Evolutionary conservation across 2,113 vertebrate genomes (phyloP).

Genomic region (Odobenus rosmarus): DNA sequence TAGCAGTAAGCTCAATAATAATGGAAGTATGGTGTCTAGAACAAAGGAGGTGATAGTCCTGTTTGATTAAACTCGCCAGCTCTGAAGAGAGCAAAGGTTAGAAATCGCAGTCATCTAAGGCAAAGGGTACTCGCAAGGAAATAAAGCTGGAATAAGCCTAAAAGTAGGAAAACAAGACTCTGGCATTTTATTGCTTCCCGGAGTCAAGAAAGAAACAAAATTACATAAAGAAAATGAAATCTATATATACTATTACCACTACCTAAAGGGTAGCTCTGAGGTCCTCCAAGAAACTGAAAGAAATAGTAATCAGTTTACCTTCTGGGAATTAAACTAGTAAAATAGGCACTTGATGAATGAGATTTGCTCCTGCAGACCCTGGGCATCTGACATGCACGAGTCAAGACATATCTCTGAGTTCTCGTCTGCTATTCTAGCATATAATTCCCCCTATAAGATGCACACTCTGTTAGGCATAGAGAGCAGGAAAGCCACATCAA

Average conservation of each 20-base stretch:
- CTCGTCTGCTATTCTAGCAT: background rate
- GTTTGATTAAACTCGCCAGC: background rate
- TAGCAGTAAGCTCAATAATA: background rate
- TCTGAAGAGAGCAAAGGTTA: background rate
- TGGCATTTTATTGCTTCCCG: conserved; percentile 47
- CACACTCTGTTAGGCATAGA: background rate
- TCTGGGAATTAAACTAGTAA: conserved; percentile 13
- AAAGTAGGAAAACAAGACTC: conserved; percentile 38
- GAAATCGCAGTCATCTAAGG: background rate
- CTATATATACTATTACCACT: conserved; percentile 38
- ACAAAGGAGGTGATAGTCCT: background rate
- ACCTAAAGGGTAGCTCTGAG: conserved; percentile 10
- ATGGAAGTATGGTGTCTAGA: background rate
- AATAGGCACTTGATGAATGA: background rate
- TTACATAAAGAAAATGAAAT: conserved; percentile 63
- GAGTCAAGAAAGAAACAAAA: conserved; percentile 66
- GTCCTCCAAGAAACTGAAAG: conserved; percentile 4
- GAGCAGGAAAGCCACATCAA: background rate
- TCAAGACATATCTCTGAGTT: background rate
- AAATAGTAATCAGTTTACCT: conserved; percentile 3
- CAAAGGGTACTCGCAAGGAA: conserved; percentile 31
- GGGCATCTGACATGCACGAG: background rate
- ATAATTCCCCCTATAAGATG: background rate
- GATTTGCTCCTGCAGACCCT: background rate
- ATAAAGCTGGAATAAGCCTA: conserved; percentile 20